Conservation (phyloP, 2,797 vertebrate species). For the Anabacerthia variegaticeps region DNA sequence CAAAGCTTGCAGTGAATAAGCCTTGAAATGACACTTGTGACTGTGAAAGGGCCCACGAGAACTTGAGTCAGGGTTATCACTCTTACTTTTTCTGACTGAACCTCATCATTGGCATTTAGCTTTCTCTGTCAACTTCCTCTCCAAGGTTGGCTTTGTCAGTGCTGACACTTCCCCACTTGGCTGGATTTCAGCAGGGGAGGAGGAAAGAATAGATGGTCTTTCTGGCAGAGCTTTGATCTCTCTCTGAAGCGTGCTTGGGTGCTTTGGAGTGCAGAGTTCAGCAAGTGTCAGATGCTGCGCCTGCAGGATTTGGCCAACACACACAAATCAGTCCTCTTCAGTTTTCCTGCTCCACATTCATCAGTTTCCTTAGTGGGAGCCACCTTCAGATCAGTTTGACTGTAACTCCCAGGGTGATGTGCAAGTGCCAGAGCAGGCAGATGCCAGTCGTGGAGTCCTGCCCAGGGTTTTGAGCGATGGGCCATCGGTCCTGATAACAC, state of each 20-base stretch:
- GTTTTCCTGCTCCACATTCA: not conserved
- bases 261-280: conserved; percentile 9
- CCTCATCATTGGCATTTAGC: not conserved
- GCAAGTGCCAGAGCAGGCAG: not conserved
- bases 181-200: conserved; percentile 11
- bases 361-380: not conserved
- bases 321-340: not conserved
- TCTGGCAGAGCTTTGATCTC: conserved; percentile 44
- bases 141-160: not conserved
- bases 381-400: not conserved
- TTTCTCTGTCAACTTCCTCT: conserved; percentile 18
- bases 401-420: not conserved
- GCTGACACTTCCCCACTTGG: conserved; percentile 36
- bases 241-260: not conserved
- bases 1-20: not conserved
- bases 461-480: not conserved
- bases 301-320: not conserved
- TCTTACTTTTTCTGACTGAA: not conserved
- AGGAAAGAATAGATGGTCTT: conserved; percentile 21
- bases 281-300: not conserved
- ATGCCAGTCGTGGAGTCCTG: not conserved
- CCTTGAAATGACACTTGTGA: not conserved
- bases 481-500: not conserved
- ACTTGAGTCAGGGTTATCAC: not conserved
- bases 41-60: not conserved